Percentiles rank a stretch among this genome's conserved stretches.
Evolutionary conservation across 2,888 invertebrate genomes (phyloP).

Genomic region (Drosophila borealis): DNA sequence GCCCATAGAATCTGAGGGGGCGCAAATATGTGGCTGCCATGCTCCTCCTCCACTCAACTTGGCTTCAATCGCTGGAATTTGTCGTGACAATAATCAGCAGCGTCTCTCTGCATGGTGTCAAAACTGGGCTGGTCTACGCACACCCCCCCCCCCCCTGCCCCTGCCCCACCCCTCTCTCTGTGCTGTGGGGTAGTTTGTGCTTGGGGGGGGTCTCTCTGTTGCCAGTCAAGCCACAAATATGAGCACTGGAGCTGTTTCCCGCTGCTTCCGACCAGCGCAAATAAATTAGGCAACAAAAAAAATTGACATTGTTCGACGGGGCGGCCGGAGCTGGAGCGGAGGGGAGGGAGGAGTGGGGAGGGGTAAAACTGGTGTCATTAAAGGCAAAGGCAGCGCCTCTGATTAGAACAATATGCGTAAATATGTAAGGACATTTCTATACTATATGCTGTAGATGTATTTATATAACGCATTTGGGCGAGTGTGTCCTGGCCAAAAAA

Average conservation of each 20-base stretch:
- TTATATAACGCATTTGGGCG: conserved; percentile 66
- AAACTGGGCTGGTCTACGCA: conserved; percentile 52
- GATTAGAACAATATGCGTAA: conserved; percentile 78
- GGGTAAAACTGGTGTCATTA: conserved; percentile 49
- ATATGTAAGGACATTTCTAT: conserved; percentile 58
- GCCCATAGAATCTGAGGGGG: conserved; percentile 51
- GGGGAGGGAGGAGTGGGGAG: neutral
- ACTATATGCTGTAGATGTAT: conserved; percentile 45
- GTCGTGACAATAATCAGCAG: conserved; percentile 83
- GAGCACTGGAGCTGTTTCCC: conserved; percentile 37
- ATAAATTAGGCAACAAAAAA: conserved; percentile 77
- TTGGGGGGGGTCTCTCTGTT: neutral
- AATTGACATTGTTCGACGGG: conserved; percentile 66
- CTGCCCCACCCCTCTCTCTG: neutral
- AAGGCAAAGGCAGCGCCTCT: conserved; percentile 58
- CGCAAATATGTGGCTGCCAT: conserved; percentile 47
- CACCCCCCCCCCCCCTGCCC: neutral
- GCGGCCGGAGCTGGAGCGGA: neutral
- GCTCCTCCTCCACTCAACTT: conserved; percentile 8
- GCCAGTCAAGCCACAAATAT: conserved; percentile 55
- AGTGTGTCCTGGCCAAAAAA: conserved; percentile 53
- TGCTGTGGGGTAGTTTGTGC: conserved; percentile 38
- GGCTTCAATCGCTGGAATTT: conserved; percentile 73
- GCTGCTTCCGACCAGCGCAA: conserved; percentile 41
- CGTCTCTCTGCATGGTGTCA: conserved; percentile 70